Base-by-base conservation (phyloP, 1,140 invertebrate species). In the Lethrus apterus region DNA sequence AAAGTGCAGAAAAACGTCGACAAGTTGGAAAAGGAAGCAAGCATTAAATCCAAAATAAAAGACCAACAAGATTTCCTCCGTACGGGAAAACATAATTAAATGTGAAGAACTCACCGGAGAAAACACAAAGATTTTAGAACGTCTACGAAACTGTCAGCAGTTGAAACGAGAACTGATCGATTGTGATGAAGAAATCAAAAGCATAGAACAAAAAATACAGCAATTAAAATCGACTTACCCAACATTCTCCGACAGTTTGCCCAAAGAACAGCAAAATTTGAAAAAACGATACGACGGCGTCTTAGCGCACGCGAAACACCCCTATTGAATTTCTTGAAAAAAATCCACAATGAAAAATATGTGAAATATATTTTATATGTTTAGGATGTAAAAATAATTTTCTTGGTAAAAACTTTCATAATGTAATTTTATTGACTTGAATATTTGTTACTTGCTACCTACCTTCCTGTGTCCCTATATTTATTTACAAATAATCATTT, bases 31-130 rank as follows among this genome's bases (percentile, higher is more conserved):
- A 77, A 83, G 55, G 88, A 93, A 66, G 79, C 79, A 54, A 71
- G 70, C 40, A 74, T 93, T 10, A 77, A 80, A 51, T 70, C 76
- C 20, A 77, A 79, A 11, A 77, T 89, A 4, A 90, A 89, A 68
- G 69, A 68, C 11, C 23, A 83, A 84, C 36, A 69, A 71, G 38
- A 74, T 92, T 1, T 80, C 79, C 15, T 81, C 80, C 53, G 76
- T 93, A 35, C 76, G 90, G 15, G 92, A 95, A 62, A 76, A 83
- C 34, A 78, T 94, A 1, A 84, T 90, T 8, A 89, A 89, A 67
- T 93, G 88, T 67, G 92, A 96, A 63, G 89, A 94, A 67, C 77
- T 92, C 58, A 87, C 85, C 9, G 91, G 91, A 1, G 83, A 89
- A 55, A 89, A 90, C 63, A 75, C 76, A 2, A 87, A 89, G 61